phyloP scores from a whole-genome alignment of 2,797 vertebrate species.

The Hephaestus fuliginosus region DNA sequence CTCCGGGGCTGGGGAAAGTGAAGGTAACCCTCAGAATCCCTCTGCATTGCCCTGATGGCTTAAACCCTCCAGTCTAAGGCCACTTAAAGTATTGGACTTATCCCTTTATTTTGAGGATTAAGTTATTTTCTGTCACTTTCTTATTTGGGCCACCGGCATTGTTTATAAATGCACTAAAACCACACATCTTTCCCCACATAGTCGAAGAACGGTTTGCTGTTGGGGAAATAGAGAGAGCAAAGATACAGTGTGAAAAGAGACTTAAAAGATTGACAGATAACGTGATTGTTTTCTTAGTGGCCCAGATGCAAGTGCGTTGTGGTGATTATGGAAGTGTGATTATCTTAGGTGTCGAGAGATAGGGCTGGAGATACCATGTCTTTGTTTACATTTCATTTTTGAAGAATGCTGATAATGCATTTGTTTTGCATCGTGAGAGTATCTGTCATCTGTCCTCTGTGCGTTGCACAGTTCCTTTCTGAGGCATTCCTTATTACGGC shows the following conservation, averaged over 20 bases:
- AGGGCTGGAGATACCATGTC: slow-evolving; percentile 51
- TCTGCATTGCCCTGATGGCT: slow-evolving; percentile 63
- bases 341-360: slow-evolving; percentile 74
- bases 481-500: not conserved
- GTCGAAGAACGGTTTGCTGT: slow-evolving; percentile 61
- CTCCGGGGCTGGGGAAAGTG: slow-evolving; percentile 74
- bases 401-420: slow-evolving; percentile 55
- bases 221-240: slow-evolving; percentile 48
- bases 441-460: slow-evolving; percentile 53
- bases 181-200: slow-evolving; percentile 47
- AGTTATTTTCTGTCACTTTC: slow-evolving; percentile 83
- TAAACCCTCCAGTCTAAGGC: slow-evolving; percentile 81
- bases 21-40: slow-evolving; percentile 72
- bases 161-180: slow-evolving; percentile 79
- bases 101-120: slow-evolving; percentile 85
- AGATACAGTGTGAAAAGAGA: slow-evolving; percentile 72
- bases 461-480: slow-evolving; percentile 13
- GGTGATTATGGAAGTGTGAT: slow-evolving; percentile 73
- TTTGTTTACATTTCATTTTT: slow-evolving; percentile 64
- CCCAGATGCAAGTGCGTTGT: slow-evolving; percentile 61
- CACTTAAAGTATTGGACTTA: slow-evolving; percentile 84
- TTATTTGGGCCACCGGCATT: slow-evolving; percentile 85
- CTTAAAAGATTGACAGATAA: slow-evolving; percentile 81
- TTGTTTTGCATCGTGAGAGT: slow-evolving; percentile 50
- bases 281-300: slow-evolving; percentile 69